Conservation (phyloP, 2,888 invertebrate genomes). For the Ellobium chinense region DNA sequence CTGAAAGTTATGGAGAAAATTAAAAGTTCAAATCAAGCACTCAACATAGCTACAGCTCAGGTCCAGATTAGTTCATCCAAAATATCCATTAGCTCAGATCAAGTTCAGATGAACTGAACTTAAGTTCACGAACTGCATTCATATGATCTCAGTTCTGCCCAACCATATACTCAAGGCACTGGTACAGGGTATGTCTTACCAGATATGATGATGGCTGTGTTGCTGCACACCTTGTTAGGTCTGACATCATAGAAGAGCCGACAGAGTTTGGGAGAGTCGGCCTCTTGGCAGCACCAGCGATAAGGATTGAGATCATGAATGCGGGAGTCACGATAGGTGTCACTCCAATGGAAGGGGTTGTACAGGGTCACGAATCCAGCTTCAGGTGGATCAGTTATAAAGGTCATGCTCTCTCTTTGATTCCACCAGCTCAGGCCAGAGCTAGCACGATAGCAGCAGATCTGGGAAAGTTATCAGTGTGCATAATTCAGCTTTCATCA, state of each 20-base stretch:
- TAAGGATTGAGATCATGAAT: not conserved
- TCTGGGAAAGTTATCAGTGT: not conserved
- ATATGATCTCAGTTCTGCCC: too few species aligned
- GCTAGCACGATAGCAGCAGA: not conserved
- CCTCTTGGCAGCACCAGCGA: not conserved
- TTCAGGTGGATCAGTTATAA: not conserved
- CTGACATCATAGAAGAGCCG: conserved; percentile 1
- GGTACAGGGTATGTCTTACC: too few species aligned
- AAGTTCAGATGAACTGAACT: too few species aligned
- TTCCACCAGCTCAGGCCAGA: not conserved
- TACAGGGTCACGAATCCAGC: conserved; percentile 12
- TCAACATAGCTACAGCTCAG: too few species aligned
- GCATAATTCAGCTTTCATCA: too few species aligned
- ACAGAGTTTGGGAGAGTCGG: not conserved
- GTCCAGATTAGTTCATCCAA: too few species aligned
- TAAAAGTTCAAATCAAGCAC: too few species aligned
- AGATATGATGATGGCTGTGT: not conserved
- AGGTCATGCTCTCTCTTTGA: not conserved
- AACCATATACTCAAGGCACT: too few species aligned
- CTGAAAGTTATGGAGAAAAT: too few species aligned
- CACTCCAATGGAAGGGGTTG: not conserved
- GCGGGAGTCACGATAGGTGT: not conserved
- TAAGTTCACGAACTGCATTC: too few species aligned
- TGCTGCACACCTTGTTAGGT: not conserved
- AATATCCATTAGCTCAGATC: too few species aligned